These are phyloP conservation scores for Oppia nitens DNA, from an alignment of 1,140 invertebrate species.

Conservation along the genomic window DNA sequence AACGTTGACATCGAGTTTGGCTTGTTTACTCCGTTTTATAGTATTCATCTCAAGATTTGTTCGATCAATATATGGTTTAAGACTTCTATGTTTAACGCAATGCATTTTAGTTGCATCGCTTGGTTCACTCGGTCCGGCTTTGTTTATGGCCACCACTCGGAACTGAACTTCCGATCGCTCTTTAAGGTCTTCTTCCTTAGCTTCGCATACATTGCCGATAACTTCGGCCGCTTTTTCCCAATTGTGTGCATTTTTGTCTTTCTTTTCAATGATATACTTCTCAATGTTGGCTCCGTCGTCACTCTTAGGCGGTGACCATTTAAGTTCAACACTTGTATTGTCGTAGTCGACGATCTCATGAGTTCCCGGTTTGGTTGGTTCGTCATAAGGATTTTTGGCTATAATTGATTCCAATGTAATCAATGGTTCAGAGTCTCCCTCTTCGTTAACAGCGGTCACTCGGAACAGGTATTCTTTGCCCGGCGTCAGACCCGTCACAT, in stretches of 20 bases:
- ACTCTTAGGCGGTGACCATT: conserved; percentile 69
- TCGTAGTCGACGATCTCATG: conserved; percentile 84
- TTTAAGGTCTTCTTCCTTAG: conserved; percentile 63
- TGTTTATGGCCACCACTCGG: conserved; percentile 62
- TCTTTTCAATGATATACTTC: conserved; percentile 54
- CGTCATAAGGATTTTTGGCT: conserved; percentile 86
- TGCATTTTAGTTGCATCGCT: conserved; percentile 56
- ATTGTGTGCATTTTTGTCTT: conserved; percentile 62
- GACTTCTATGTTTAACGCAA: conserved; percentile 64
- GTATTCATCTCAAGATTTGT: conserved; percentile 67
- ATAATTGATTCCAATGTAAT: conserved; percentile 74
- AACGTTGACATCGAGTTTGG: conserved; percentile 71
- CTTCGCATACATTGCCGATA: conserved; percentile 44
- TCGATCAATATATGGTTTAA: conserved; percentile 87
- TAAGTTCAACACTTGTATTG: conserved; percentile 59
- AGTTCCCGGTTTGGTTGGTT: conserved; percentile 54
- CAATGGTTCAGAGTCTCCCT: conserved; percentile 88
- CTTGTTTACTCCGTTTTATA: conserved; percentile 53
- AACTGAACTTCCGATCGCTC: conserved; percentile 94
- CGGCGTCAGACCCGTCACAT: conserved; percentile 66
- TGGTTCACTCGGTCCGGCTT: conserved; percentile 49
- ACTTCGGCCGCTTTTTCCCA: conserved; percentile 58
- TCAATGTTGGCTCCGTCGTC: conserved; percentile 93
- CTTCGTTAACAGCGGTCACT: conserved; percentile 94
- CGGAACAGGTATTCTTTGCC: conserved; percentile 97